These are phyloP conservation scores for Thelaira solivaga DNA, from an alignment of 2,888 invertebrate genomes.

Conservation along the genomic window DNA sequence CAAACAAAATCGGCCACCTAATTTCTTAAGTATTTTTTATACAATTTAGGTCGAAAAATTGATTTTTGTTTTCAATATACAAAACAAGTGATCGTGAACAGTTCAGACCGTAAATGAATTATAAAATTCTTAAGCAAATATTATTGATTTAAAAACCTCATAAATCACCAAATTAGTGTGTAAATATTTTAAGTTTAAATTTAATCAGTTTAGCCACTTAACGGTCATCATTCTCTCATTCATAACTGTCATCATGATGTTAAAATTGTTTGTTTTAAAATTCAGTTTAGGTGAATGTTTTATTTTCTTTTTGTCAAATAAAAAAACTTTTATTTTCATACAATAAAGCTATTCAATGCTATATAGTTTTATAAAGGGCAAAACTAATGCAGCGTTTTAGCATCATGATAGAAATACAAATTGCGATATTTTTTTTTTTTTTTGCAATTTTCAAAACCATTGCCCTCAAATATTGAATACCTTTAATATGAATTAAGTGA, in stretches of 20 bases:
- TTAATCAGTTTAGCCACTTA: slow-evolving; percentile 17
- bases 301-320: not conserved
- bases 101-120: too few relatives aligned
- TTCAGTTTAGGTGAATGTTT: not conserved
- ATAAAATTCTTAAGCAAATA: too few relatives aligned
- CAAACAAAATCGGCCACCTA: too few relatives aligned
- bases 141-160: not conserved
- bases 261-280: not conserved
- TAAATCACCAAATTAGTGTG: not conserved
- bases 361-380: too few relatives aligned
- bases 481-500: slow-evolving; percentile 6
- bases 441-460: not conserved
- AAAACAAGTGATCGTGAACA: too few relatives aligned
- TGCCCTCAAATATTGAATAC: slow-evolving; percentile 4
- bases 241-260: not conserved
- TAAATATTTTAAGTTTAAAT: not conserved
- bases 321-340: not conserved
- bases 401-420: too few relatives aligned
- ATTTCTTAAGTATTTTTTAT: too few relatives aligned
- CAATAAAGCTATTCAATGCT: too few relatives aligned
- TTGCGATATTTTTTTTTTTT: too few relatives aligned
- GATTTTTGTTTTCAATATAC: too few relatives aligned
- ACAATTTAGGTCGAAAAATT: too few relatives aligned
- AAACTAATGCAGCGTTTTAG: too few relatives aligned
- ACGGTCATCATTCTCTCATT: not conserved